phyloP scores from a whole-genome alignment of 2,888 invertebrate species.

The Tenodera sinensis region DNA sequence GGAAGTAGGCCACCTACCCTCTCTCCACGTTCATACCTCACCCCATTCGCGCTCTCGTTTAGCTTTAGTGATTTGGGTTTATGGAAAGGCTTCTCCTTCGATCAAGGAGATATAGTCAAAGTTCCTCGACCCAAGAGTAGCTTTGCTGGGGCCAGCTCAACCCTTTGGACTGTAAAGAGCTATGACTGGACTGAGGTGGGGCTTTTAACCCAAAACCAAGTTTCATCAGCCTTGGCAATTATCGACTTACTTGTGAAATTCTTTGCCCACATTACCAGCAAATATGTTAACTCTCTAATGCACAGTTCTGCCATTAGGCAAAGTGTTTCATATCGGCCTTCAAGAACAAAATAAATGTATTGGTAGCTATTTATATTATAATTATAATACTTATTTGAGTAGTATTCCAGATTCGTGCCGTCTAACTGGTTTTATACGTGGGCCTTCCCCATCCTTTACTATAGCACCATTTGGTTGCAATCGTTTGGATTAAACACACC shows the following conservation, averaged over 20 bases:
- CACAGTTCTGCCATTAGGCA: too few relatives aligned
- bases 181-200: background rate
- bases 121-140: background rate
- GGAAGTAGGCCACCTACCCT: background rate
- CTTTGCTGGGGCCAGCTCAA: background rate
- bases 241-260: background rate
- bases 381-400: too few relatives aligned
- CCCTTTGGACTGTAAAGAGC: background rate
- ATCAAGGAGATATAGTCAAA: background rate
- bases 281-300: too few relatives aligned
- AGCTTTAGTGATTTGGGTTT: background rate
- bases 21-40: background rate
- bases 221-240: background rate
- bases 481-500: too few relatives aligned
- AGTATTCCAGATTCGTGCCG: too few relatives aligned
- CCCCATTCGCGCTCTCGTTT: background rate
- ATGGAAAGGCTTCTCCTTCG: background rate
- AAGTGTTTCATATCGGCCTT: too few relatives aligned
- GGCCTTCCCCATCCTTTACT: too few relatives aligned
- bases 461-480: too few relatives aligned
- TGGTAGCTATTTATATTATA: too few relatives aligned
- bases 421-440: too few relatives aligned
- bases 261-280: background rate
- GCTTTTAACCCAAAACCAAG: background rate
- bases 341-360: too few relatives aligned